These are phyloP conservation scores for Galago senegalensis DNA, from an alignment of 2,797 vertebrate genomes.

Conservation along the genomic window DNA sequence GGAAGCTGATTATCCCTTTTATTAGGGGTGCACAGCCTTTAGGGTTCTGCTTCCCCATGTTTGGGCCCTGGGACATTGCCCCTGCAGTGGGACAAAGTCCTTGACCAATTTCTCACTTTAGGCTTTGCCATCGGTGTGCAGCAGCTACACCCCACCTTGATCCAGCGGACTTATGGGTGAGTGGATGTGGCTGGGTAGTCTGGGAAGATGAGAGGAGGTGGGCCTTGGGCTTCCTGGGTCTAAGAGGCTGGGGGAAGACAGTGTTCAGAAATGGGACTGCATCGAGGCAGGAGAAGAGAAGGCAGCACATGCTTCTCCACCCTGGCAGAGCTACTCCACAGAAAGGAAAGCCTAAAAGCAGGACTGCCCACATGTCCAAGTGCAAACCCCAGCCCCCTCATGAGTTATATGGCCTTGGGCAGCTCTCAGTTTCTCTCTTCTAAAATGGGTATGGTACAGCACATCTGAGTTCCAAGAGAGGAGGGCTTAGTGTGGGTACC, in stretches of 20 bases:
- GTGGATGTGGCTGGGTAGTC: slow-evolving; percentile 80
- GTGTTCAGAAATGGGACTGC: neutral
- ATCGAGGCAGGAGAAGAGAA: neutral
- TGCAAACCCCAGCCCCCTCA: accelerated
- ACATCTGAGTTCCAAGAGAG: neutral
- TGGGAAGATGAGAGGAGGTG: neutral
- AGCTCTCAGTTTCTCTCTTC: neutral
- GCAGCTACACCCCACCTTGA: slow-evolving; percentile 96
- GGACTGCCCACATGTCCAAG: neutral
- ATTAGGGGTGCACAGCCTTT: too few relatives aligned
- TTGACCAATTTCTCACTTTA: slow-evolving; percentile 82
- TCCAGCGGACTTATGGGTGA: slow-evolving; percentile 98
- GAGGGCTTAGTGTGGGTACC: neutral
- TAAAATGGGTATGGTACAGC: neutral
- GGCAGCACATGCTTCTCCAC: neutral
- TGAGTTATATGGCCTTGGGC: neutral
- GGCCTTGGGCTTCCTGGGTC: neutral
- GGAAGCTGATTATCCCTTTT: neutral
- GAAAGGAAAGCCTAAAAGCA: neutral
- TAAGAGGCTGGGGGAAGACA: neutral
- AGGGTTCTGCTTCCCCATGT: too few relatives aligned
- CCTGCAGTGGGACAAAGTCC: neutral
- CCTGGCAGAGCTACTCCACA: accelerated
- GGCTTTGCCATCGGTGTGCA: slow-evolving; percentile 97
- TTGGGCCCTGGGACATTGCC: neutral